Base-by-base conservation (phyloP, 1,140 invertebrate genomes). In the Lucilia cuprina region DNA sequence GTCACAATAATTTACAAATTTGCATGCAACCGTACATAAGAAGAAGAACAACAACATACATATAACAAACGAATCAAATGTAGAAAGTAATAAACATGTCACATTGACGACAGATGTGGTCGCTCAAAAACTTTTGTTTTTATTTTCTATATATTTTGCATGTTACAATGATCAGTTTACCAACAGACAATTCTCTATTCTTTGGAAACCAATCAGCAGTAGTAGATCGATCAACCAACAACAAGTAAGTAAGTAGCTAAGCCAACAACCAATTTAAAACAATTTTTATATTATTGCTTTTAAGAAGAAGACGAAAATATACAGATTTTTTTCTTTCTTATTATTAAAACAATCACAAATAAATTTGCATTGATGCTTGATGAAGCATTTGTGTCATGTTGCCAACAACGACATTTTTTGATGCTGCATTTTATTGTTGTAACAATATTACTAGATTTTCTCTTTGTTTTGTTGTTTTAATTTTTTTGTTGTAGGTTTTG, bases 1-100 rank as follows among this genome's bases (percentile, higher is more conserved):
- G 65, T 70, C 65, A 70, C 65, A 70, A 70, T 70, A 70, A 70
- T 70, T 70, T 70, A 70, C 65, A 70, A 70, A 70, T 70, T 70
- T 70, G 65, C 65, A 70, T 70, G 65, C 65, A 70, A 21, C 55
- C 14, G n/a, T n/a, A 41, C 41, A 41, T 7, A 41, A 41, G 41
- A 41, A 41, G 55, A 14, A 60, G 7, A 60, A 10, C 41, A 41
- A 5, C 41, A 41, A 10, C 41, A 41, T 30, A 10, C 41, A 41
- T 30, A 10, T 2, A 60, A 60, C 14, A 60, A 60, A 17, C 65
- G 65, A 21, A 70, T 25, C 5, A 70, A 70, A 70, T 70, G 65
- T 70, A 70, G 65, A 70, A 70, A 75, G 83, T 80, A 84, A 84
- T 84, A 84, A 84, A 84, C 49, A 84, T 84, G 83, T 84, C 83